Evolutionary conservation across 2,113 vertebrate species (phyloP), one percentile per base, ranked within the genome.

Genomic region (Percopsis transmontana): DNA sequence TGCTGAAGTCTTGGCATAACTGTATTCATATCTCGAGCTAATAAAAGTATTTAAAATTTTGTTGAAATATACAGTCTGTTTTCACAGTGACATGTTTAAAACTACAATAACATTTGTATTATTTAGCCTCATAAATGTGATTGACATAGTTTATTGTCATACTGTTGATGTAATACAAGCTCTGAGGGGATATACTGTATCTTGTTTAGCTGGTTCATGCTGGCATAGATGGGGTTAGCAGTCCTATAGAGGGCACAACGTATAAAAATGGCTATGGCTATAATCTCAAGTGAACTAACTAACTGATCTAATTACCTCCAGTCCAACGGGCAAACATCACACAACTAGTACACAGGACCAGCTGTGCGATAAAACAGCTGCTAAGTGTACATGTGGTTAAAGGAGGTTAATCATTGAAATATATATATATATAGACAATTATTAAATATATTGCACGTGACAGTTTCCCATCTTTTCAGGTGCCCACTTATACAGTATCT

Each of bases 11-110:
- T 76, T 21, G 66, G 58, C 76, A 42, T 58, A 82, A 82, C 76
- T 54, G 77, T 3, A 20, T 59, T 56, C 40, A 66, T 60, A 64
- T 70, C 78, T 53, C 52, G 68, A 57, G 80, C 73, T 72, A 59
- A 81, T 63, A 81, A 68, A 68, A 70, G 44, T 79, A 38, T 63
- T 69, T 72, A 65, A 55, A 33, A 62, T 82, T 70, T 72, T 55
- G 38, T 71, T 19, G 24, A 45, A 14, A 45, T 14, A 45, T 45
- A 14, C 9, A 33, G 8, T 33, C 27, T 33, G 5, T 33, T 33
- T 33, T 33, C 8, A 33, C 27, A 33, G 27, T 33, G 27, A 33
- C 5, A 33, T 33, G 27, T 33, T 33, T 33, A 33, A 4, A 33
- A 5, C 5, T 33, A 33, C 27, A 33, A 7, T 33, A 6, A 19